Evolutionary conservation across 2,888 invertebrate species (phyloP), one percentile per base, ranked within the genome.

Genomic region (Chrysolina americana): DNA sequence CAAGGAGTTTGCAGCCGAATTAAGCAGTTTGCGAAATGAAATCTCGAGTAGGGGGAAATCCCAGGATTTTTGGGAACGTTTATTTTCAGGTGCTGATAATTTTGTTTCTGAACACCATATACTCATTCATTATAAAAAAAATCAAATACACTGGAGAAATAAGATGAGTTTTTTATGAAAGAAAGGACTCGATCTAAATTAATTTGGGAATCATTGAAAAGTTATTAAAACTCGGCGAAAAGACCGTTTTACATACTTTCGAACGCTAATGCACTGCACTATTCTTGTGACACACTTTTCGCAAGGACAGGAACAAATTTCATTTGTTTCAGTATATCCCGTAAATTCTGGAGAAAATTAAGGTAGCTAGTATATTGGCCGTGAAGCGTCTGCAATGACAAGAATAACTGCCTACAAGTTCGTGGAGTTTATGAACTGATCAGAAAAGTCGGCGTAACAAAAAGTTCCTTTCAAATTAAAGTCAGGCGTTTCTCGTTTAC

Each of bases 401-500:
- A 13, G 28, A 23, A 23, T 23, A 59, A 23, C 23, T 23, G 21
- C 23, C 21, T 23, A 59, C 56, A 59, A 59, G 23, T 23, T 59
- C 23, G 23, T 2, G 56, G 23, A 59, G 56, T 59, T 59, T n/a
- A 28, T 15, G 21, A 59, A 59, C 28, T 59, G 56, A 59, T 59
- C 21, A 59, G 23, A 59, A 28, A 23, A 13, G 23, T 28, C n/a
- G 6, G 15, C 56, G 23, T 28, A 23, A 23, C 56, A 59, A 59
- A 59, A 6, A 15, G 15, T 15, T 44, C 15, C 44, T 15, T 44
- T 44, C 44, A 44, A 44, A 44, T 44, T 44, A 15, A 44, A 44
- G 44, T 28, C 5, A 5, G 28, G 5, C 28, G 50, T 17, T 50
- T 50, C 50, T 19, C 17, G 50, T 50, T n/a, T 50, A 50, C 50